phyloP scores from a whole-genome alignment of 2,113 vertebrate species.

The Pachyramphus minor region DNA sequence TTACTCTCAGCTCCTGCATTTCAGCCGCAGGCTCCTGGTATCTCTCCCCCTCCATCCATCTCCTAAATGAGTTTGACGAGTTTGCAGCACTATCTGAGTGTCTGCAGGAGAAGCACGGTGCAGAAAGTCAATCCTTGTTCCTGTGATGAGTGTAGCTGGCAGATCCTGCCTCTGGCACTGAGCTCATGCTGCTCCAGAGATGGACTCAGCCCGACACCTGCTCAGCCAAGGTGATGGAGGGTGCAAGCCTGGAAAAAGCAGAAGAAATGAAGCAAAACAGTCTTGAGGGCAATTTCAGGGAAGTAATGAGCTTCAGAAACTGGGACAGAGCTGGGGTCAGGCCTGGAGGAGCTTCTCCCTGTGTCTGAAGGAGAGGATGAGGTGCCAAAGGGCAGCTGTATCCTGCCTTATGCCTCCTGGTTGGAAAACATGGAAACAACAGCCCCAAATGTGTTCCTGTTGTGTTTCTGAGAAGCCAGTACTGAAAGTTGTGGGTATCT shows the following conservation, averaged over 20 bases:
- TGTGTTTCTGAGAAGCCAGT: background rate
- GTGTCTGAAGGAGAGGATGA: background rate
- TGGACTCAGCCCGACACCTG: fast-evolving
- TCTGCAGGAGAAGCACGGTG: background rate
- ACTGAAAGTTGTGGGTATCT: background rate
- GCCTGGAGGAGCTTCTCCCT: background rate
- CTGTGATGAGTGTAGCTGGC: background rate
- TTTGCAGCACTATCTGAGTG: background rate
- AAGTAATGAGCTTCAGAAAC: background rate
- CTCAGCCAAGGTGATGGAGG: background rate
- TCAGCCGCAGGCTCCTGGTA: background rate
- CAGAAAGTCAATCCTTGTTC: background rate
- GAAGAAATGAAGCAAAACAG: background rate
- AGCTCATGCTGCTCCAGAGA: background rate
- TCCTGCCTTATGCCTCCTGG: background rate
- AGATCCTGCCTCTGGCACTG: background rate
- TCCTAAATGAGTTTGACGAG: background rate
- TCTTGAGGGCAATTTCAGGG: background rate
- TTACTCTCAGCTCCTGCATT: background rate
- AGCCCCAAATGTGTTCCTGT: background rate
- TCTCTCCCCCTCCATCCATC: background rate
- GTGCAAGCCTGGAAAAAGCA: background rate
- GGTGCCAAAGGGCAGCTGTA: background rate
- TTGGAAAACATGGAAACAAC: background rate
- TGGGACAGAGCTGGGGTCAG: background rate